Evolutionary conservation across 2,113 vertebrate species (phyloP).

Genomic region (Engystomops pustulosus): DNA sequence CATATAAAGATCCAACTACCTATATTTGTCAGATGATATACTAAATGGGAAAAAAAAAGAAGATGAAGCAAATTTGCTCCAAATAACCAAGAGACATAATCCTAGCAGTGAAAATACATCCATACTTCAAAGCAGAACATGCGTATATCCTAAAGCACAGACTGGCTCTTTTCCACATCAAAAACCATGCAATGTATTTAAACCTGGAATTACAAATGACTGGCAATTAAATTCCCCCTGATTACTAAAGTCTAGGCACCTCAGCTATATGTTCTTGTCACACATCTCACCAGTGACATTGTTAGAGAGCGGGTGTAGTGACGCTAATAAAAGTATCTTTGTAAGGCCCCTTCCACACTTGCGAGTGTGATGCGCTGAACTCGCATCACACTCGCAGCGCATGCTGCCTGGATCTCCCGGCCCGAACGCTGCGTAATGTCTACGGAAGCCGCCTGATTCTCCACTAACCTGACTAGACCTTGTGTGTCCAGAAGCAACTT

Average conservation of each 20-base stretch:
- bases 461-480: too few species aligned
- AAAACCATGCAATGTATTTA: constrained; percentile 28
- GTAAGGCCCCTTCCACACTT: too few species aligned
- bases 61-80: not conserved
- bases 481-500: too few species aligned
- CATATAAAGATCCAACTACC: too few species aligned
- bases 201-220: constrained; percentile 14
- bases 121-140: constrained; percentile 24
- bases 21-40: too few species aligned
- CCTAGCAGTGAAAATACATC: constrained; percentile 29
- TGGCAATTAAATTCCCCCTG: not conserved
- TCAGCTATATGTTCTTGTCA: not conserved
- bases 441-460: too few species aligned
- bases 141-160: not conserved
- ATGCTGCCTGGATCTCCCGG: too few species aligned
- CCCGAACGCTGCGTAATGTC: too few species aligned
- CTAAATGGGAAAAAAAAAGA: not conserved
- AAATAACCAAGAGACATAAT: constrained; percentile 13
- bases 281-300: not conserved
- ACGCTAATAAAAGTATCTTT: not conserved
- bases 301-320: not conserved
- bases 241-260: not conserved
- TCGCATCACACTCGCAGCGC: too few species aligned
- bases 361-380: too few species aligned
- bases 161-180: constrained; percentile 18